Conservation (phyloP, 1,140 invertebrate genomes). For the Armadillidium nasatum region DNA sequence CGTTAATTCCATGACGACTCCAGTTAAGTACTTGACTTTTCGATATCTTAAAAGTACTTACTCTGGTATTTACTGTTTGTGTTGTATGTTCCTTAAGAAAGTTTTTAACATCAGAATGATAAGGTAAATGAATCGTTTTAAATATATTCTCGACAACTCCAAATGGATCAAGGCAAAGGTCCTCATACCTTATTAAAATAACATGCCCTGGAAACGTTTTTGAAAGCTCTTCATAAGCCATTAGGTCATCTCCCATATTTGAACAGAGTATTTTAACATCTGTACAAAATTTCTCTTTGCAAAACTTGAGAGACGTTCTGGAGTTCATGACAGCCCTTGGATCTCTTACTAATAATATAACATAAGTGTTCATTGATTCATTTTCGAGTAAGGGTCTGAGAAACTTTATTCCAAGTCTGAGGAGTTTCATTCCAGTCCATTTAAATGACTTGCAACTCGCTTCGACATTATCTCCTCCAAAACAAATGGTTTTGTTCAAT, state of each 20-base stretch:
- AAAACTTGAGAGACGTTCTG: conserved; percentile 60
- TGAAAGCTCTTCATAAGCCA: conserved; percentile 63
- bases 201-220: conserved; percentile 66
- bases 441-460: conserved; percentile 68
- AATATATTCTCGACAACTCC: conserved; percentile 64
- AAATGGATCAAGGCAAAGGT: conserved; percentile 71
- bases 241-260: conserved; percentile 76
- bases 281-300: conserved; percentile 69
- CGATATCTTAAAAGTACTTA: too few relatives aligned
- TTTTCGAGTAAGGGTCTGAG: conserved; percentile 66
- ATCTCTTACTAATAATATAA: conserved; percentile 73
- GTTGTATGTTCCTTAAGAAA: too few relatives aligned
- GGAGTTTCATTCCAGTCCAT: conserved; percentile 80
- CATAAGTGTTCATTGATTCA: conserved; percentile 63
- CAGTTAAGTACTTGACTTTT: too few relatives aligned
- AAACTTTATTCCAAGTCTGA: conserved; percentile 65
- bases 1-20: too few relatives aligned
- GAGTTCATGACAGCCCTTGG: conserved; percentile 80
- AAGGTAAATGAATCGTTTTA: conserved; percentile 67
- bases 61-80: too few relatives aligned
- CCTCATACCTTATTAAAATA: conserved; percentile 76
- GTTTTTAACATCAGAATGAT: conserved; percentile 50
- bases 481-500: conserved; percentile 35
- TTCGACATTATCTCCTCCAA: conserved; percentile 39
- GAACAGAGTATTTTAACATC: conserved; percentile 67